These are phyloP conservation scores for Rotaria sp. DNA, from an alignment of 2,888 invertebrate species.

Conservation along the genomic window DNA sequence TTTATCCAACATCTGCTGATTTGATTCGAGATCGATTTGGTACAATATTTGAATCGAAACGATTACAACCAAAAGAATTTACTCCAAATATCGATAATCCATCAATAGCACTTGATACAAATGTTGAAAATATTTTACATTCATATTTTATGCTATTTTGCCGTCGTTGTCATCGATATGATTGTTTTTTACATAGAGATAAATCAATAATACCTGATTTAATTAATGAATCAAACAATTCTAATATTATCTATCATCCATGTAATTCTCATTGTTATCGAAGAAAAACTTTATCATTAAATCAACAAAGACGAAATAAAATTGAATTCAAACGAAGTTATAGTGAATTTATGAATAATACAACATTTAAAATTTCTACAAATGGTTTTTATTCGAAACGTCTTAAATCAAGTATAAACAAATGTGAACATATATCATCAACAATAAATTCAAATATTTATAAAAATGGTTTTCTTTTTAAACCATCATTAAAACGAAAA, in stretches of 20 bases:
- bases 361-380: background rate
- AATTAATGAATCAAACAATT: background rate
- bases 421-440: background rate
- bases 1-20: conserved; percentile 8
- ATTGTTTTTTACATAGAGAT: conserved; percentile 85
- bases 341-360: background rate
- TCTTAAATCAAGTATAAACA: background rate
- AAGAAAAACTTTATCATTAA: background rate
- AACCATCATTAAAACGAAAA: background rate
- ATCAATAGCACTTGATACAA: background rate
- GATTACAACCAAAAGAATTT: conserved; percentile 68
- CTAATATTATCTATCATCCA: background rate
- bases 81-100: conserved; percentile 82
- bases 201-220: conserved; percentile 36
- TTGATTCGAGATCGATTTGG: conserved; percentile 37
- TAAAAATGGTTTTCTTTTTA: background rate
- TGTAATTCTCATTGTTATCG: conserved; percentile 34
- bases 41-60: conserved; percentile 28
- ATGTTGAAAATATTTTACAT: conserved; percentile 77
- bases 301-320: background rate
- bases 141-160: conserved; percentile 99
- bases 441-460: background rate
- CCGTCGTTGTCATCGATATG: conserved; percentile 91
- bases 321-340: conserved; percentile 13
- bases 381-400: background rate